Conservation (phyloP, 2,113 vertebrate genomes). For the Paramormyrops kingsleyae region DNA sequence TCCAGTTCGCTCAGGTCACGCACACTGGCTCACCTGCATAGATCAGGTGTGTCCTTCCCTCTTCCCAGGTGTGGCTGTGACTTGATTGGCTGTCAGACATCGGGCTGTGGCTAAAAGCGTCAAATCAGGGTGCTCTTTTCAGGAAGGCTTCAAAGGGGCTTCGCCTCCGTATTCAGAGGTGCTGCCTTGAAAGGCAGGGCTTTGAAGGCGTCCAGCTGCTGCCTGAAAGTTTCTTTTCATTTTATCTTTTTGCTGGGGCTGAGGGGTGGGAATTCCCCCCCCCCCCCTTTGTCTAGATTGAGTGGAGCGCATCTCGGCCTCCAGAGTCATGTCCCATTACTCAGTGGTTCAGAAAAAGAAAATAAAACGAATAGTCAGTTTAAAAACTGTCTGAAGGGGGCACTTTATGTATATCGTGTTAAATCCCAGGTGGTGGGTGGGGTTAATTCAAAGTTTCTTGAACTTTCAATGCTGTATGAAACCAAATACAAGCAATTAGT, state of each 20-base stretch:
- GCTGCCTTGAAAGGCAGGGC: neutral
- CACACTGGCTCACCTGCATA: neutral
- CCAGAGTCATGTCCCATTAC: neutral
- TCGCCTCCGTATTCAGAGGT: neutral
- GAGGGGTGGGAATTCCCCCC: neutral
- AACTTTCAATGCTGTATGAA: neutral
- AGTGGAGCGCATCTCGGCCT: neutral
- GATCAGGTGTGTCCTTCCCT: neutral
- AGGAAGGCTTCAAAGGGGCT: neutral
- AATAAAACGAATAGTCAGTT: neutral
- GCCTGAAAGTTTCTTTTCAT: neutral
- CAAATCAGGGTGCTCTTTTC: neutral
- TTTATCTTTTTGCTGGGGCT: neutral
- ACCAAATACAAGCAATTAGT: neutral
- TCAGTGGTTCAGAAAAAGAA: neutral
- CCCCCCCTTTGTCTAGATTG: neutral
- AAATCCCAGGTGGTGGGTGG: neutral
- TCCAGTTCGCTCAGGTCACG: neutral
- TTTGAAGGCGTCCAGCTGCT: conserved; percentile 13
- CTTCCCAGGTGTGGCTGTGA: neutral
- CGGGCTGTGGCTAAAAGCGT: neutral
- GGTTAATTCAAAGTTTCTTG: neutral
- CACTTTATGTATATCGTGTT: neutral
- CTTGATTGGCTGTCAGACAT: neutral
- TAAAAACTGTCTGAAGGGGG: neutral